phyloP scores from a whole-genome alignment of 1,140 invertebrate species.

The Dufourea novaeangliae region DNA sequence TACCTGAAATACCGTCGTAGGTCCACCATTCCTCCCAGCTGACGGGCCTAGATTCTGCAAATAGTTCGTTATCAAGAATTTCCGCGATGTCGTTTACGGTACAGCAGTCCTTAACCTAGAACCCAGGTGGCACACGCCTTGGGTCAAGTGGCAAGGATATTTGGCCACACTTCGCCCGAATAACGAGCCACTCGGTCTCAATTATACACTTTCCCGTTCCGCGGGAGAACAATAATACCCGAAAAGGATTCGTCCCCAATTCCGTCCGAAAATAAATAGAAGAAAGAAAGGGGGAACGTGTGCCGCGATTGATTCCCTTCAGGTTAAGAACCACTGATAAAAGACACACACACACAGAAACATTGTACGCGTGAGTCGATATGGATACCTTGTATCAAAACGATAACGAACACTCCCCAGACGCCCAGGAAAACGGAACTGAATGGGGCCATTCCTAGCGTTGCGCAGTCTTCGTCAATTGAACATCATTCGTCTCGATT shows the following conservation, averaged over 20 bases:
- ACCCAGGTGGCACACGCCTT: conserved; percentile 29
- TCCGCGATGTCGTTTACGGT: conserved; percentile 36
- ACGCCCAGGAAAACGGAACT: conserved; percentile 79
- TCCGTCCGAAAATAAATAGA: no score
- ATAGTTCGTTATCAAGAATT: conserved; percentile 59
- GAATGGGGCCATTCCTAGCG: conserved; percentile 79
- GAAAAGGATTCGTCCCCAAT: neutral
- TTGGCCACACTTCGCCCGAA: conserved; percentile 35
- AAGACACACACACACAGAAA: no score
- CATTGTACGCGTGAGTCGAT: no score
- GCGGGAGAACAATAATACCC: neutral
- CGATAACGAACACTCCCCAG: conserved; percentile 79
- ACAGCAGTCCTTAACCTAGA: conserved; percentile 50
- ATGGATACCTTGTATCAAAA: conserved; percentile 80
- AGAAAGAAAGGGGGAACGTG: neutral
- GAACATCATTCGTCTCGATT: conserved; percentile 76
- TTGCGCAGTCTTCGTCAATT: conserved; percentile 76
- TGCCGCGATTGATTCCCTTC: neutral
- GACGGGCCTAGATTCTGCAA: conserved; percentile 82
- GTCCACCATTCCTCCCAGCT: conserved; percentile 98
- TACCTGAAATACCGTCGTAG: conserved; percentile 95
- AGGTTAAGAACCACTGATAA: conserved; percentile 29
- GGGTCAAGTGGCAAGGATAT: conserved; percentile 46
- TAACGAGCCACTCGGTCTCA: conserved; percentile 51
- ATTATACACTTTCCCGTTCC: conserved; percentile 39